Evolutionary conservation across 2,888 invertebrate genomes (phyloP), one percentile per base, ranked within the genome.

Genomic region (Pristionchus mayeri): DNA sequence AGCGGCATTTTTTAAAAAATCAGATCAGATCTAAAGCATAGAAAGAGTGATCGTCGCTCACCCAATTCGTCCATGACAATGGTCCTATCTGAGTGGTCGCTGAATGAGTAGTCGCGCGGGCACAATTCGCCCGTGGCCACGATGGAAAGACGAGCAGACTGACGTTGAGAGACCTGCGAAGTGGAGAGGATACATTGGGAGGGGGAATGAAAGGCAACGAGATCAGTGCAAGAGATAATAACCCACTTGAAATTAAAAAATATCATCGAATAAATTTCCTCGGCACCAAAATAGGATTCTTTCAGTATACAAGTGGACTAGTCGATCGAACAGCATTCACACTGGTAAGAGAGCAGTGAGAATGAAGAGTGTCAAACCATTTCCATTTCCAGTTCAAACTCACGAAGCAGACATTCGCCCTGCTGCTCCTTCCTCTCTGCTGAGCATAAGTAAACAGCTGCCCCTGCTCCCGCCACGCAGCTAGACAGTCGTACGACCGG

Each of bases 401-500:
- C 78, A 89, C 90, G 79, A 90, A 89, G 82, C 90, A 90, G 54
- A 86, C 84, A 24, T 89, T 86, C 2, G 86, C 86, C 18, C 87
- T 86, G 30, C 48, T 75, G 16, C 34, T 27, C 60, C 52, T 30
- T 27, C 84, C 85, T 24, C 71, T 81, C 44, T 86, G 83, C 52
- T 85, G 86, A 7, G 90, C 84, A 78, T 89, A 91, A n/a, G 90
- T 88, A 80, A 89, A 87, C 44, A 90, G 84, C n/a, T 86, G 67
- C 2, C 87, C 87, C 60, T 86, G 87, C 60, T 91, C 89, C 27
- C 87, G 86, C 91, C 91, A 91, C 1, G 89, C 89, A 34, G 89
- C 91, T 18, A 89, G 75, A 34, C 91, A 91, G 11, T 84, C 86
- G 82, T 91, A 91, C 2, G 86, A 85, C 34, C 86, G 86, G 9